Conservation (phyloP, 2,113 vertebrate genomes). For the Strigops habroptila region DNA sequence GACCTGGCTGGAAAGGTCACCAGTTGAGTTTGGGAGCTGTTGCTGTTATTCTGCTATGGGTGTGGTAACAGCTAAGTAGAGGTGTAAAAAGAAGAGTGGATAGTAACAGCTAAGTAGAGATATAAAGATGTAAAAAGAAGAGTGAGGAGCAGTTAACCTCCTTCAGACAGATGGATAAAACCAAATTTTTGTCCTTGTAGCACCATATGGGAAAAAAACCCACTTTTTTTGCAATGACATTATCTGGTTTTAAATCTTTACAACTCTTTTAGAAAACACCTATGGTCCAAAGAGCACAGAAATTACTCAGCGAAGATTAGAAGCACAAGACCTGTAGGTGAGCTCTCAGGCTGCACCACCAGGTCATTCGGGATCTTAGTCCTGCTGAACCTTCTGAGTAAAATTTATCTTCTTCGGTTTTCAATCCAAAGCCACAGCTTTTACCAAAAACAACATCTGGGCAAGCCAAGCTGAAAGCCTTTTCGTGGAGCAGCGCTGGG, state of each 20-base stretch:
- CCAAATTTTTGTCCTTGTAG: not conserved
- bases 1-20: not conserved
- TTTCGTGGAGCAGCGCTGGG: not conserved
- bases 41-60: not conserved
- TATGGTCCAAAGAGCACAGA: not conserved
- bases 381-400: not conserved
- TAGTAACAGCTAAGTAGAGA: not conserved
- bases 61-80: not conserved
- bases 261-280: not conserved
- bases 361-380: not conserved
- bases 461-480: not conserved
- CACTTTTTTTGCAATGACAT: fast-evolving
- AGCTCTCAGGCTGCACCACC: not conserved
- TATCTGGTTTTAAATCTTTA: not conserved
- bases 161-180: not conserved
- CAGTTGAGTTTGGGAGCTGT: not conserved
- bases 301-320: not conserved
- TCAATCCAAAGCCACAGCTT: not conserved
- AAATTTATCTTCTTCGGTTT: not conserved
- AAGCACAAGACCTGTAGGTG: not conserved
- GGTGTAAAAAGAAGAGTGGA: not conserved
- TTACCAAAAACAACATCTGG: not conserved
- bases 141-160: not conserved
- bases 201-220: fast-evolving
- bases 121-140: not conserved